These are phyloP conservation scores for Cyphomyrus discorhynchus DNA, from an alignment of 2,113 vertebrate genomes.

Conservation along the genomic window DNA sequence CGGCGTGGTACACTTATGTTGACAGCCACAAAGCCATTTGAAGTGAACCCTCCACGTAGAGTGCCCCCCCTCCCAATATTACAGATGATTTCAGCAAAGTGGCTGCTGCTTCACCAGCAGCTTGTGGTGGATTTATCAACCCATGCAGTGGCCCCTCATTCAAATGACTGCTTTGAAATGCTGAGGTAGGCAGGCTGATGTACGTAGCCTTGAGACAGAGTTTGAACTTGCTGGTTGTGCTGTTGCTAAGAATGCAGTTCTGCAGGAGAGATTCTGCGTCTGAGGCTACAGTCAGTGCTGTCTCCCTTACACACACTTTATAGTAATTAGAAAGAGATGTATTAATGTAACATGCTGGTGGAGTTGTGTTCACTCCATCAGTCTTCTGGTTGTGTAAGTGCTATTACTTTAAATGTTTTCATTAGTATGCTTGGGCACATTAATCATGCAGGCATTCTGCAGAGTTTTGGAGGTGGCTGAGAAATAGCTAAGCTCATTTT, in stretches of 20 bases:
- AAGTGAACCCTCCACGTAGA: slow-evolving; percentile 36
- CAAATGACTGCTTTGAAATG: background rate
- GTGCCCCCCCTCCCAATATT: slow-evolving; percentile 19
- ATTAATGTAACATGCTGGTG: background rate
- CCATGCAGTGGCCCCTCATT: background rate
- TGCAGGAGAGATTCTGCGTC: background rate
- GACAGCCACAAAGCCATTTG: slow-evolving; percentile 43
- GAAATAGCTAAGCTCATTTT: slow-evolving; percentile 13
- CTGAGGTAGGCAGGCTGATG: slow-evolving; percentile 9
- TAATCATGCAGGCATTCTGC: background rate
- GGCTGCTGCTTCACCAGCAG: background rate
- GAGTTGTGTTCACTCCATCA: background rate
- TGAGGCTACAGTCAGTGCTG: background rate
- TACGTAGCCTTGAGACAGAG: slow-evolving; percentile 4
- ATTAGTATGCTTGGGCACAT: background rate
- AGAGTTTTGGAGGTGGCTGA: background rate
- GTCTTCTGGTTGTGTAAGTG: background rate
- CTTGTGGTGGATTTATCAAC: background rate
- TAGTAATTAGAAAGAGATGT: background rate
- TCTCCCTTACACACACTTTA: background rate
- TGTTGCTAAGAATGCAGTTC: background rate
- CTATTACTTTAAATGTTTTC: slow-evolving; percentile 10
- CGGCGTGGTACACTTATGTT: slow-evolving; percentile 41
- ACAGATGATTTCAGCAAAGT: slow-evolving; percentile 3
- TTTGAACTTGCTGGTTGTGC: background rate